Conservation (phyloP, 2,888 invertebrate genomes). For the Parnassius apollo region DNA sequence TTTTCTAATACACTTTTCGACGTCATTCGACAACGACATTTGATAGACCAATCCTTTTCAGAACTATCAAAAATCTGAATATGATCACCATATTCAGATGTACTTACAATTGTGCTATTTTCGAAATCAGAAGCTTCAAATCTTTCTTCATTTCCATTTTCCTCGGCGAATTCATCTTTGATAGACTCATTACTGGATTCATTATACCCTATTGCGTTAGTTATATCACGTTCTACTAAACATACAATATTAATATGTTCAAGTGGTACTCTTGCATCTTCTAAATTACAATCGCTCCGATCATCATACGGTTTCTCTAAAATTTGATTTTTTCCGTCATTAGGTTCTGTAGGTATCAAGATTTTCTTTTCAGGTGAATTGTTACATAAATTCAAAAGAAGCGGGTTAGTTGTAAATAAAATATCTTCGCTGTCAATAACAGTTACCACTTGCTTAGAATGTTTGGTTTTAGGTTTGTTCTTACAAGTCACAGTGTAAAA, state of each 20-base stretch:
- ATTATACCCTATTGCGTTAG: neutral
- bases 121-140: neutral
- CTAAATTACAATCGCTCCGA: neutral
- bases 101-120: neutral
- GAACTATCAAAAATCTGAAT: neutral
- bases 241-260: neutral
- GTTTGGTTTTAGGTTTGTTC: conserved; percentile 35
- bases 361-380: neutral
- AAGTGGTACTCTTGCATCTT: neutral
- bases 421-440: conserved; percentile 69
- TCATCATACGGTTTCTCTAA: neutral
- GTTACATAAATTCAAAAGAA: conserved; percentile 39
- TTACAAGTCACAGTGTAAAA: conserved; percentile 46
- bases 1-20: neutral
- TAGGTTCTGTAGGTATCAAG: neutral
- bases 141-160: neutral
- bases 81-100: neutral
- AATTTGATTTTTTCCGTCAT: neutral
- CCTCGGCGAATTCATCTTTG: neutral
- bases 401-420: conserved; percentile 51
- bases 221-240: neutral
- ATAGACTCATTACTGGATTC: neutral
- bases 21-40: neutral
- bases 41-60: conserved; percentile 4
- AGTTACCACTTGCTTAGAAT: conserved; percentile 55